phyloP scores from a whole-genome alignment of 2,113 vertebrate species.

The Mirza zaza region DNA sequence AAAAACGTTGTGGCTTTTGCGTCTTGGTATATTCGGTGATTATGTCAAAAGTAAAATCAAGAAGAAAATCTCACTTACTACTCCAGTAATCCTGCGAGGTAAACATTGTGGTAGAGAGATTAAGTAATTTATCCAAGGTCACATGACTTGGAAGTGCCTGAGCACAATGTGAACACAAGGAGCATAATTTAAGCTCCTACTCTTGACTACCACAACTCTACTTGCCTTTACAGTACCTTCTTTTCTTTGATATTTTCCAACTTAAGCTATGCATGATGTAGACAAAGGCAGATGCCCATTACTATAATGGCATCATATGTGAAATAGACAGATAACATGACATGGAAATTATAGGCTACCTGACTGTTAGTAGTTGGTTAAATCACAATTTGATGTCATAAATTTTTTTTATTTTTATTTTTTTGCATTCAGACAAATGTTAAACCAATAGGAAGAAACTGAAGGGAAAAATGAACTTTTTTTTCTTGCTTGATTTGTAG shows the following conservation, averaged over 20 bases:
- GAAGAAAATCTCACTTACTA: background rate
- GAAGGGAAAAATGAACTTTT: background rate
- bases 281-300: background rate
- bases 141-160: background rate
- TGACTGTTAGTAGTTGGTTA: background rate
- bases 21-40: background rate
- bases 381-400: background rate
- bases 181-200: background rate
- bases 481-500: background rate
- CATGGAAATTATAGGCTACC: background rate
- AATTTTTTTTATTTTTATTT: background rate
- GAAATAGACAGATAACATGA: background rate
- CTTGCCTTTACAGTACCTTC: background rate
- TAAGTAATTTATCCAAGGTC: background rate
- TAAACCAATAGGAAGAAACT: background rate
- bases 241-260: background rate
- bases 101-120: background rate
- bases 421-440: background rate
- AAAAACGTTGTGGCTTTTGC: background rate
- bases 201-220: background rate
- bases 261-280: background rate
- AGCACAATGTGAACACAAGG: background rate
- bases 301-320: background rate
- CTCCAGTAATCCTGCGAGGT: background rate
- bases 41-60: background rate